A percentile compares a stretch with the other conserved stretches of the same genome.
Evolutionary conservation across 2,797 vertebrate species (phyloP).

Genomic region (Orestias chungarensis): DNA sequence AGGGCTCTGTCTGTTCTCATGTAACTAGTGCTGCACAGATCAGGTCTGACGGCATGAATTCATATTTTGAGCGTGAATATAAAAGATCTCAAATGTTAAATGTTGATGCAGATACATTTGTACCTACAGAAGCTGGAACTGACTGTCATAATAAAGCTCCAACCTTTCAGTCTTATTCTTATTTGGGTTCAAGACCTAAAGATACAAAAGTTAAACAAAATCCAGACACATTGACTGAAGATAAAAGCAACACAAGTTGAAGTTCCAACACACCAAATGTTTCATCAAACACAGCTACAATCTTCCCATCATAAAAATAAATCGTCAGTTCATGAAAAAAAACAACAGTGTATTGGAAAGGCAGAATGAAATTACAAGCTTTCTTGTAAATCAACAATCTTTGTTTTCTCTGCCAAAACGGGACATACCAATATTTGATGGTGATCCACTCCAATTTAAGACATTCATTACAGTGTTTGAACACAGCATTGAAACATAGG

Average conservation of each 20-base stretch:
- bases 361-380: neutral
- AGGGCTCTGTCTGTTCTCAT: slow-evolving; percentile 6
- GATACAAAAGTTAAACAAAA: neutral
- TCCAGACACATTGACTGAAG: neutral
- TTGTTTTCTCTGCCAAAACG: too few relatives aligned
- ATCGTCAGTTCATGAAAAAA: neutral
- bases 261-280: too few relatives aligned
- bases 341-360: neutral
- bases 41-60: neutral
- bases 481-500: too few relatives aligned
- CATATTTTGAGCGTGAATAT: neutral
- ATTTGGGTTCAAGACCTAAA: neutral
- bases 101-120: neutral
- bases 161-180: neutral
- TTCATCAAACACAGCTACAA: too few relatives aligned
- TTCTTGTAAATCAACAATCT: too few relatives aligned
- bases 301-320: neutral
- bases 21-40: neutral
- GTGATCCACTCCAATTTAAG: too few relatives aligned
- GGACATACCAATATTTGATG: too few relatives aligned
- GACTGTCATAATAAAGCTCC: neutral
- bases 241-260: neutral
- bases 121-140: neutral
- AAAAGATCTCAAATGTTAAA: neutral
- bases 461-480: too few relatives aligned